These are phyloP conservation scores for Galleria mellonella DNA, from an alignment of 1,140 invertebrate species.

Conservation along the genomic window DNA sequence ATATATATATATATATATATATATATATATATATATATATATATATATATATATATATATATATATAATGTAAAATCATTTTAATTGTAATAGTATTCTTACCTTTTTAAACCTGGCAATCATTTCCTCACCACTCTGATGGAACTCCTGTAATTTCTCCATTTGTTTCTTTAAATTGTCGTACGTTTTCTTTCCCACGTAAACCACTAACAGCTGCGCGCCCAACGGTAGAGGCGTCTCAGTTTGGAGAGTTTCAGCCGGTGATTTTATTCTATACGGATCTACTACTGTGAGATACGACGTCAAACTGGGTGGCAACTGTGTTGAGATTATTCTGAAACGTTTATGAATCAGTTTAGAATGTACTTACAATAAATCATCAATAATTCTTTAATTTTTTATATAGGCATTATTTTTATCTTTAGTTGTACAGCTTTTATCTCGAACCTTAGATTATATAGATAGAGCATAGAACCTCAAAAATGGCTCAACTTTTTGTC, in stretches of 20 bases:
- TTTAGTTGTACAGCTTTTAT: no score
- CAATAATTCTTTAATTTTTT: no score
- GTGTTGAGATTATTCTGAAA: slow-evolving; percentile 84
- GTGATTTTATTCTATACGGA: slow-evolving; percentile 86
- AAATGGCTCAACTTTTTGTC: no score
- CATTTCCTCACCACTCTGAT: slow-evolving; percentile 47
- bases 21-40: no score
- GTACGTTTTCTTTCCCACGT: slow-evolving; percentile 79
- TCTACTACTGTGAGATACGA: slow-evolving; percentile 86
- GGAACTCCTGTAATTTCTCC: slow-evolving; percentile 49
- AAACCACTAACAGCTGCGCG: slow-evolving; percentile 86
- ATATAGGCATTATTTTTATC: no score
- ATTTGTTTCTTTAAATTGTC: slow-evolving; percentile 68
- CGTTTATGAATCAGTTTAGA: slow-evolving; percentile 7
- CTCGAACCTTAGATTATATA: no score
- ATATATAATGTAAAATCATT: no score
- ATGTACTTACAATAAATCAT: no score
- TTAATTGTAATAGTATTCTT: background rate
- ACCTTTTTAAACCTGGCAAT: slow-evolving; percentile 60
- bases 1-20: no score
- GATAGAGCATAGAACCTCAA: no score
- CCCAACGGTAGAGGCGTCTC: slow-evolving; percentile 84
- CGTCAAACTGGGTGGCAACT: slow-evolving; percentile 82
- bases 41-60: no score
- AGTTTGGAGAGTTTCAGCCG: slow-evolving; percentile 79